A percentile compares a stretch with the other conserved stretches of the same genome.
These are phyloP conservation scores for Squalus acanthias DNA, from an alignment of 2,797 vertebrate species.

Conservation along the genomic window DNA sequence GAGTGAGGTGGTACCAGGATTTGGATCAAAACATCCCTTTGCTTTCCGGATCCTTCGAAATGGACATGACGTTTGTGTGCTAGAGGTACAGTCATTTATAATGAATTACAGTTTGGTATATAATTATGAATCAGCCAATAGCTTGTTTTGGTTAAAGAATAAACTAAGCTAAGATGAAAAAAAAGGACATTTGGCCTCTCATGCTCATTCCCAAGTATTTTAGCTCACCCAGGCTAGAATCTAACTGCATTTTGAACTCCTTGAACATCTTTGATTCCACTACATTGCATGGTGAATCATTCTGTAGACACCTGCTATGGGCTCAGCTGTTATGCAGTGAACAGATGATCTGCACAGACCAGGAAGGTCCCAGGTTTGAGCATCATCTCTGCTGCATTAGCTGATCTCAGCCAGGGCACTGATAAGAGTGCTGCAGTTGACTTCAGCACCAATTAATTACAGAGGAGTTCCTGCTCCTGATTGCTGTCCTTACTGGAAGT, in stretches of 20 bases:
- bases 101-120: neutral
- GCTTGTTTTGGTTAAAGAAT: neutral
- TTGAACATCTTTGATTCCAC: neutral
- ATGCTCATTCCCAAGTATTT: neutral
- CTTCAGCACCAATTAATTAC: neutral
- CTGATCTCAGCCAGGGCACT: neutral
- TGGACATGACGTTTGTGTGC: constrained; percentile 66
- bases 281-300: neutral
- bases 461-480: neutral
- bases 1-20: constrained; percentile 78
- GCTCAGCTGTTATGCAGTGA: neutral
- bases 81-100: constrained; percentile 71
- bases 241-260: neutral
- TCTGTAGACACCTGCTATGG: neutral
- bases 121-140: neutral
- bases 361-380: neutral
- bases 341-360: neutral
- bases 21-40: constrained; percentile 86
- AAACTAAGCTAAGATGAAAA: neutral
- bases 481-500: neutral
- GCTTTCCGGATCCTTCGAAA: constrained; percentile 83
- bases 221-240: neutral
- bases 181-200: neutral
- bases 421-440: neutral
- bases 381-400: neutral